Evolutionary conservation across 2,888 invertebrate genomes (phyloP), one percentile per base, ranked within the genome.

Genomic region (Drosophila silvestris): DNA sequence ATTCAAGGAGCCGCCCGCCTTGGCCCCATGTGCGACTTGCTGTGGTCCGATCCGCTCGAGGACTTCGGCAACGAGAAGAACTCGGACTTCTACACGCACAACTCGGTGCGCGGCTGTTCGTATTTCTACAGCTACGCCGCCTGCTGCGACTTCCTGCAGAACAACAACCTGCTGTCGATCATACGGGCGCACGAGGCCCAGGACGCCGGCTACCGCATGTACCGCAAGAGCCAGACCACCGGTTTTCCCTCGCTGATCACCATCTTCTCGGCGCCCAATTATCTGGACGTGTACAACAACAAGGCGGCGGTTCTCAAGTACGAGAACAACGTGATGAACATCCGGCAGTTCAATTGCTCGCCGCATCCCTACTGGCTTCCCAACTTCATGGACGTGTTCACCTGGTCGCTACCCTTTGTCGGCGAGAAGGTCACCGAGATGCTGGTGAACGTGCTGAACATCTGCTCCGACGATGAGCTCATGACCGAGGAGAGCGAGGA

Each of bases 291-390:
- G 89, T 99, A 99, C 95, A 99, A 99, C 95, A 99, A 99, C 95
- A 99, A 98, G 95, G 99, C 99, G 94, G 99, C 99, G 93, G 99
- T 99, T 94, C 95, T 99, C 93, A 99, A 99, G 94, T 99, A 99
- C 95, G 99, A 99, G 95, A 99, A 99, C 95, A 99, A 99, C 95
- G 99, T 99, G 92, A 99, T 99, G 99, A 99, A 99, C 95, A 99
- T 99, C 92, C 96, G 99, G 93, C 99, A 99, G 95, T 99, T 99
- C 95, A 99, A 99, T 94, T 99, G 99, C 95, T 99, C 99, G 88
- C 98, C 99, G 78, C 99, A 99, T 95, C 99, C 99, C 47, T 99
- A 99, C 94, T 99, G 99, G 99, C 95, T 99, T 94, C 99, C 99
- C 91, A 99, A 99, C 94, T 99, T 99, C 94, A 99, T 99, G 99